Evolutionary conservation across 2,797 vertebrate species (phyloP).

Genomic region (Peromyscus melanophrys): DNA sequence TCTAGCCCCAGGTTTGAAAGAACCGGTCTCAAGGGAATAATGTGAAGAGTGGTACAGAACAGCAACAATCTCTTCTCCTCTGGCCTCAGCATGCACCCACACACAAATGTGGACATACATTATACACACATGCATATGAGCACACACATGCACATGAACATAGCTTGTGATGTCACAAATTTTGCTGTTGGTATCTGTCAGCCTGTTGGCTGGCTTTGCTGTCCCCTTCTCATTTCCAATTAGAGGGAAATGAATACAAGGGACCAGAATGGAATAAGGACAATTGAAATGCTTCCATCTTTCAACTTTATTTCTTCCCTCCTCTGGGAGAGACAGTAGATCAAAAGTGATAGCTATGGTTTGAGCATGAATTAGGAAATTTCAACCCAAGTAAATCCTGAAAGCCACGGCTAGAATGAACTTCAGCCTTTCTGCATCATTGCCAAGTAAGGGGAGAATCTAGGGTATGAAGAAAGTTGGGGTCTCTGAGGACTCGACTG

Average conservation of each 20-base stretch:
- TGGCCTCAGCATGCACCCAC: background rate
- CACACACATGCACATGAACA: background rate
- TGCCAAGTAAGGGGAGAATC: background rate
- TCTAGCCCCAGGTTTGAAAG: background rate
- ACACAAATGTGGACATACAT: background rate
- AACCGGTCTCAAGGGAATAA: background rate
- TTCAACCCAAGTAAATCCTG: background rate
- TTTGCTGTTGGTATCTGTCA: background rate
- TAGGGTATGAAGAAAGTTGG: background rate
- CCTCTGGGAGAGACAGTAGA: background rate
- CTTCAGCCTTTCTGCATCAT: background rate
- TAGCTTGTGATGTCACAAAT: background rate
- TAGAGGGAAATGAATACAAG: background rate
- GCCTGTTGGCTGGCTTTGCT: background rate
- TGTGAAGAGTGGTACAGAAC: background rate
- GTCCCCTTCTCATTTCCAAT: no score
- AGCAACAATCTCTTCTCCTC: background rate
- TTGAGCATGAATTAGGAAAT: background rate
- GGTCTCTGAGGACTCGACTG: background rate
- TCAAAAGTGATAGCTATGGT: conserved; percentile 16
- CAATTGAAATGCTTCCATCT: background rate
- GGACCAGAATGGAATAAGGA: background rate
- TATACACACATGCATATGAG: background rate
- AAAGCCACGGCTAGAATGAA: background rate
- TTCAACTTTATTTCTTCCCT: conserved; percentile 25